Percentiles rank a stretch among this genome's conserved stretches.
Conservation (phyloP, 2,797 vertebrate genomes). For the Bradypodion pumilum region DNA sequence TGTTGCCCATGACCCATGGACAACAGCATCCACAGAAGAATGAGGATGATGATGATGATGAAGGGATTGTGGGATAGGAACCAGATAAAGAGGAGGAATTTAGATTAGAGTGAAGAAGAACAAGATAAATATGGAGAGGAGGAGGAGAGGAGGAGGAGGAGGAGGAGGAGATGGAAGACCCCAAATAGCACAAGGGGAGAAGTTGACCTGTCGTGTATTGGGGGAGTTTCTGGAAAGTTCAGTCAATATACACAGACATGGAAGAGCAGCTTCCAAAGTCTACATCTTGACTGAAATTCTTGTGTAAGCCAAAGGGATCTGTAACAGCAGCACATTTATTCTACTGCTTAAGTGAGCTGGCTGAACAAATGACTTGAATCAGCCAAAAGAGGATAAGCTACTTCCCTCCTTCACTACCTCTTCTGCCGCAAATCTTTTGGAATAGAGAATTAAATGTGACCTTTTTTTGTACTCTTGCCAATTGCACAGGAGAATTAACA, state of each 20-base stretch:
- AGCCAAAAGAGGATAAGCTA: not conserved
- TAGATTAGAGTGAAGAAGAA: no score
- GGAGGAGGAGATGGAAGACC: no score
- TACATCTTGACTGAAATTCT: no score
- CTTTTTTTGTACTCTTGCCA: not conserved
- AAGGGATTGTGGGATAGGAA: no score
- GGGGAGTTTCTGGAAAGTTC: not conserved
- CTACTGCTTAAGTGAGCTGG: not conserved
- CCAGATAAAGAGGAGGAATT: no score
- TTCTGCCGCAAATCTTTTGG: not conserved
- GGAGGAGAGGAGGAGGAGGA: no score
- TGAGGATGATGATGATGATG: no score
- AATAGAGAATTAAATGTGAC: conserved; percentile 7
- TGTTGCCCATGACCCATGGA: no score
- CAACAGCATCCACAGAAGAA: no score
- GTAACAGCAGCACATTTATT: not conserved
- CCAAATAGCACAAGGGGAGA: not conserved
- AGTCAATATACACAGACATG: not conserved
- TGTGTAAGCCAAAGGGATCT: not conserved
- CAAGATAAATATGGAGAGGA: no score
- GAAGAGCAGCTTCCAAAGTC: not conserved
- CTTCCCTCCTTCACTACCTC: not conserved
- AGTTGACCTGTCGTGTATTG: not conserved
- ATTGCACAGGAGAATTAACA: conserved; percentile 7
- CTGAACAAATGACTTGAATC: conserved; percentile 17